Percentiles rank a stretch among this genome's conserved stretches.
Evolutionary conservation across 1,140 invertebrate species (phyloP).

Genomic region (Panulirus ornatus): DNA sequence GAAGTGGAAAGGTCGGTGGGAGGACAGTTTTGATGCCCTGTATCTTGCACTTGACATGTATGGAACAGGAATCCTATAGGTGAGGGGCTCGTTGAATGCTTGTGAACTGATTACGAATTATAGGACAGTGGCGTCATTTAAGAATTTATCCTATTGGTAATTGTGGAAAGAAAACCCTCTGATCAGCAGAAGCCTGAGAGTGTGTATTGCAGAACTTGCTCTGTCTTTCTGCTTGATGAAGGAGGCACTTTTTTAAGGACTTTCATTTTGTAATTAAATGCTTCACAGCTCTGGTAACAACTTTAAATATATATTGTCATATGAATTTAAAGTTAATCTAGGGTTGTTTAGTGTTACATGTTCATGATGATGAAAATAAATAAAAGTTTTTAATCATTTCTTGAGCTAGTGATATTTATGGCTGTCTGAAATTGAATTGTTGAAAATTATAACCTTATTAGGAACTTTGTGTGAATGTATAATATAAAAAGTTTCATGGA

Average conservation of each 20-base stretch:
- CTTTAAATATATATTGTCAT: not conserved
- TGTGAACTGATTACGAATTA: not conserved
- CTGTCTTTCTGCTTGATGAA: no score
- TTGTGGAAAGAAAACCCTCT: no score
- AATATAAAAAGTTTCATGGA: not conserved
- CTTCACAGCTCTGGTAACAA: not conserved
- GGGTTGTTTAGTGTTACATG: no score
- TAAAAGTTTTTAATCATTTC: no score
- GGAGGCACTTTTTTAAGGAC: not conserved
- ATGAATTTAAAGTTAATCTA: not conserved
- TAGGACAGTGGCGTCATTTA: not conserved
- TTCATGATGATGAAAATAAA: no score
- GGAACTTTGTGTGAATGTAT: not conserved
- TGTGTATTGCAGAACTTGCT: no score
- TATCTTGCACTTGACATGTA: not conserved
- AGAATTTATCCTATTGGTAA: no score
- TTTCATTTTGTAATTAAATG: not conserved
- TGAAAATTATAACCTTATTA: not conserved
- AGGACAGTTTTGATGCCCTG: not conserved
- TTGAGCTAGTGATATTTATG: not conserved
- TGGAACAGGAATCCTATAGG: not conserved
- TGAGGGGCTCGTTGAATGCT: not conserved
- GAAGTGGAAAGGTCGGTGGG: constrained; percentile 22
- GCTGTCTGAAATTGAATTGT: not conserved
- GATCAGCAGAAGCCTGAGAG: no score